phyloP scores from a whole-genome alignment of 2,113 vertebrate species.

The Tragulus kanchil region DNA sequence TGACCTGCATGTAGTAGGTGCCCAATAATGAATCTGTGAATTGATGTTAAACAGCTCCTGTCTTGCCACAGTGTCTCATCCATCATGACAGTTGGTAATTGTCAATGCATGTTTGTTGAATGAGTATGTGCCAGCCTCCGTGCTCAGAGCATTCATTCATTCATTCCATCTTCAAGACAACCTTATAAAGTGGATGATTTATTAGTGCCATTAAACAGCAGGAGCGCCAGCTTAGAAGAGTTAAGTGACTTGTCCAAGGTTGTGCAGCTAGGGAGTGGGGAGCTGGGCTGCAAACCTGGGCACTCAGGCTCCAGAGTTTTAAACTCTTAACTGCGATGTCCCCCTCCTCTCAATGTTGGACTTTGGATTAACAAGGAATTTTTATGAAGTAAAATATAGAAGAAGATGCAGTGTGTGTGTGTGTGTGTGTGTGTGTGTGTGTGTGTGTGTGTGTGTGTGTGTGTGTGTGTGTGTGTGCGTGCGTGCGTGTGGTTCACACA shows the following conservation, averaged over 20 bases:
- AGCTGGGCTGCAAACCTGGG: neutral
- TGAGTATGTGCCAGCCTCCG: neutral
- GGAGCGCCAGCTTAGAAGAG: neutral
- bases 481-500: neutral
- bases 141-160: neutral
- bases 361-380: neutral
- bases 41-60: neutral
- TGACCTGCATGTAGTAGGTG: neutral
- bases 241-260: neutral
- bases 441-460: neutral
- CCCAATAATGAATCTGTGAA: neutral
- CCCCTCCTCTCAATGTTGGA: neutral
- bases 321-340: neutral
- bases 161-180: neutral
- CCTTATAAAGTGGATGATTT: neutral
- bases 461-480: neutral
- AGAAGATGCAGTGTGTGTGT: neutral
- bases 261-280: neutral
- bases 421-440: neutral
- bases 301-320: neutral
- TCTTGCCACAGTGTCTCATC: neutral
- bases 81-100: neutral
- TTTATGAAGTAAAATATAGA: neutral
- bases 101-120: neutral
- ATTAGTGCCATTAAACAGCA: neutral